These are phyloP conservation scores for Ornithorhynchus anatinus DNA, from an alignment of 2,113 vertebrate species.

Conservation along the genomic window DNA sequence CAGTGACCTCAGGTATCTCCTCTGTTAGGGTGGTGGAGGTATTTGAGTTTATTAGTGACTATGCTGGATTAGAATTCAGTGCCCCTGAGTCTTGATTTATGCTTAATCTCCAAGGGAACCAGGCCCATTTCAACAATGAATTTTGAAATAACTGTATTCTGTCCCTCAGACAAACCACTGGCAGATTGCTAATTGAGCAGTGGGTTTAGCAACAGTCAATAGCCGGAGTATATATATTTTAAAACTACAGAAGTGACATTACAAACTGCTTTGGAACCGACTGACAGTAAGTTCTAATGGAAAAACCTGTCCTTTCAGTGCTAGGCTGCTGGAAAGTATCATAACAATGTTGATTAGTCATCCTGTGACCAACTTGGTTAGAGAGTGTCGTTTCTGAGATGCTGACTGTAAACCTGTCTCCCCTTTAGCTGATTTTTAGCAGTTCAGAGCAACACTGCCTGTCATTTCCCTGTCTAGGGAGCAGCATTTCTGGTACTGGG, in stretches of 20 bases:
- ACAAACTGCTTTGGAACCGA: background rate
- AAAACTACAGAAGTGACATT: background rate
- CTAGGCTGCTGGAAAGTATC: background rate
- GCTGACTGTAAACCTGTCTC: background rate
- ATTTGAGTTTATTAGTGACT: too few species aligned
- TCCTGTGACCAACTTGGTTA: background rate
- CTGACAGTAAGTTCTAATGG: conserved; percentile 15
- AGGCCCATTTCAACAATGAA: too few species aligned
- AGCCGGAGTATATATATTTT: conserved; percentile 6
- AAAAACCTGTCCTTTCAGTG: conserved; percentile 14
- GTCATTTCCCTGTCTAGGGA: conserved; percentile 8
- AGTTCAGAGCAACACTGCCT: conserved; percentile 15
- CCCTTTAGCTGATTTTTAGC: background rate
- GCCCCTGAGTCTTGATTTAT: too few species aligned
- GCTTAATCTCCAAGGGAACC: too few species aligned
- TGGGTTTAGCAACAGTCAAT: too few species aligned
- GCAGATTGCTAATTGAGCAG: too few species aligned
- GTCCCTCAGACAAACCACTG: too few species aligned
- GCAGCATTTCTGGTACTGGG: background rate
- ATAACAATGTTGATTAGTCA: conserved; percentile 8
- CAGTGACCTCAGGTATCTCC: too few species aligned
- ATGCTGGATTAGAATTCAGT: too few species aligned
- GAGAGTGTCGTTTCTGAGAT: background rate
- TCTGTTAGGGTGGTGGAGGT: too few species aligned
- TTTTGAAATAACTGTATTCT: too few species aligned